A percentile compares a stretch with the other conserved stretches of the same genome.
Conservation (phyloP, 1,140 invertebrate species). For the Aphaenogaster ashmeadi region DNA sequence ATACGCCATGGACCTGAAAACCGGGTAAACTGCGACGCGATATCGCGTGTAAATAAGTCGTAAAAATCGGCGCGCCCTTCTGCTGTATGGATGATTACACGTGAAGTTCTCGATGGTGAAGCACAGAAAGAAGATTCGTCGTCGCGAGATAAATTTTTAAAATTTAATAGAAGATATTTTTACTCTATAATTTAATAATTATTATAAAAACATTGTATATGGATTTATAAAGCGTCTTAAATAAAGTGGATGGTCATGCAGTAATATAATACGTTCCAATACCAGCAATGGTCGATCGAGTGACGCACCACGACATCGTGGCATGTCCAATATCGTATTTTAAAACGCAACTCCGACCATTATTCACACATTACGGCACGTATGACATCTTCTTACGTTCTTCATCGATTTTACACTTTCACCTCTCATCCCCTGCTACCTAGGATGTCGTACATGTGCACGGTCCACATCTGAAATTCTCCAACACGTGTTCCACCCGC, state of each 20-base stretch:
- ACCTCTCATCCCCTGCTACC: constrained; percentile 15
- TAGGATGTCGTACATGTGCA: constrained; percentile 66
- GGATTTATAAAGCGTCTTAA: neutral
- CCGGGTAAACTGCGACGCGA: constrained; percentile 69
- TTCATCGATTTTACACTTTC: constrained; percentile 39
- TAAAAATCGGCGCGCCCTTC: constrained; percentile 77
- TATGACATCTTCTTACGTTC: constrained; percentile 46
- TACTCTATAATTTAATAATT: neutral
- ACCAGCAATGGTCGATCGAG: neutral
- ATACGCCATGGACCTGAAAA: constrained; percentile 69
- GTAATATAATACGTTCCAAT: neutral
- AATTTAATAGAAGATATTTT: neutral
- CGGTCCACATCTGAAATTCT: constrained; percentile 77
- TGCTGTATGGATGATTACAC: constrained; percentile 38
- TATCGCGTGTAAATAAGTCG: constrained; percentile 82
- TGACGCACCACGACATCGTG: neutral
- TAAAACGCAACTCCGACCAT: neutral
- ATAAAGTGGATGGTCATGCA: neutral
- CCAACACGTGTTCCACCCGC: constrained; percentile 76
- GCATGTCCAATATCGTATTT: constrained; percentile 12
- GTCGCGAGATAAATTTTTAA: neutral
- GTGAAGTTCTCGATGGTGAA: constrained; percentile 44
- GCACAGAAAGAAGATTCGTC: neutral
- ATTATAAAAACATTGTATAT: neutral
- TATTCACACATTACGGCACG: constrained; percentile 21